A percentile compares a stretch with the other conserved stretches of the same genome.
phyloP scores from a whole-genome alignment of 2,113 vertebrate genomes.

The Potamarius usumacintae region DNA sequence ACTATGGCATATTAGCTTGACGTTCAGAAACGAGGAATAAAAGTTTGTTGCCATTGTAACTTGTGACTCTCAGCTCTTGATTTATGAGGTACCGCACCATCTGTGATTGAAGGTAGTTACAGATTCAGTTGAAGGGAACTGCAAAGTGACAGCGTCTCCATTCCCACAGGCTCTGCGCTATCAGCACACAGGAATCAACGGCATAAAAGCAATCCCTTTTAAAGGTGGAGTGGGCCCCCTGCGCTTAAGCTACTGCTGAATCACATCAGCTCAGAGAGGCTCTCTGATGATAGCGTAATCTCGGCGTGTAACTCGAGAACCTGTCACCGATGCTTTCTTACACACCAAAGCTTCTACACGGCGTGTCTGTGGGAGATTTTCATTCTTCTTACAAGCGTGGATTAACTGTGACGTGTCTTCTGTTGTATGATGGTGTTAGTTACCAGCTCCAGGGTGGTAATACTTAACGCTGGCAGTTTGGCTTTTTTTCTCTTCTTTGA shows the following conservation, averaged over 20 bases:
- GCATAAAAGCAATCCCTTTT: conserved; percentile 35
- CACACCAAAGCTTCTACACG: neutral
- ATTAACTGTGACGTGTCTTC: neutral
- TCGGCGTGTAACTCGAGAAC: conserved; percentile 50
- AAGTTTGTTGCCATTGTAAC: neutral
- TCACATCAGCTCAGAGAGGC: conserved; percentile 6
- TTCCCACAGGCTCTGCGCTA: conserved; percentile 9
- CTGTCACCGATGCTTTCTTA: conserved; percentile 40
- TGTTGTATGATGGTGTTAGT: neutral
- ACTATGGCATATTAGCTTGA: conserved; percentile 13
- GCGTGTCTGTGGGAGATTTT: neutral
- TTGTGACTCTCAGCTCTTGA: conserved; percentile 7
- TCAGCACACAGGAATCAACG: conserved; percentile 33
- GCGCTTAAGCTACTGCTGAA: conserved; percentile 21
- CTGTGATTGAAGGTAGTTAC: conserved; percentile 15
- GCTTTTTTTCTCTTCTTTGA: neutral
- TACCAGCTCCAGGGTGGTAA: neutral
- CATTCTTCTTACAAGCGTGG: neutral
- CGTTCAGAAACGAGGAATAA: neutral
- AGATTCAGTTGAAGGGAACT: conserved; percentile 19
- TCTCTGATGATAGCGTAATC: conserved; percentile 48
- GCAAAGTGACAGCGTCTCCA: conserved; percentile 19
- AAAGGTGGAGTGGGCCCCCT: neutral
- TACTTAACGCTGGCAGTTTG: neutral
- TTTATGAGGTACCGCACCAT: conserved; percentile 20